Conservation (phyloP, 2,888 invertebrate genomes). For the Nemotelus nigrinus region DNA sequence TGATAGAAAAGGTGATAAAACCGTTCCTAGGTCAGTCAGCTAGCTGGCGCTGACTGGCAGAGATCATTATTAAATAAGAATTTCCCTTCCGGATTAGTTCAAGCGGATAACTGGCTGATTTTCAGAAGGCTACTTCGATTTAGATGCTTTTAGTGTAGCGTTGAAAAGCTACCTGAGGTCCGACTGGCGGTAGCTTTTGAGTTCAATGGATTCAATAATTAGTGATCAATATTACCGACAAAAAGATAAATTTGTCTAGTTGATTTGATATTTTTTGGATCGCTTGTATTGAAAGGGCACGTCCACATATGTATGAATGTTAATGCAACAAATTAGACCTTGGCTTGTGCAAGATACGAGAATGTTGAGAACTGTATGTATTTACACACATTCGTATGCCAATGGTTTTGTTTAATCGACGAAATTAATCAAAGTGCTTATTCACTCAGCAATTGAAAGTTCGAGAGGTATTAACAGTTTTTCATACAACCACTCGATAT, state of each 20-base stretch:
- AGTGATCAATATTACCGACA: too few species aligned
- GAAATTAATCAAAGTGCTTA: background rate
- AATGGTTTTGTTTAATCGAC: slow-evolving; percentile 12
- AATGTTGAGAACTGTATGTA: too few species aligned
- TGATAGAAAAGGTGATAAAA: background rate
- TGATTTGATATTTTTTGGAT: background rate
- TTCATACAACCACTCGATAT: background rate
- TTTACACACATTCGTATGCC: background rate
- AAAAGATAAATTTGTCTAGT: background rate
- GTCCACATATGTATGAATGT: too few species aligned
- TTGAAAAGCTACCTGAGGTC: too few species aligned
- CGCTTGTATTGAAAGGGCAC: background rate
- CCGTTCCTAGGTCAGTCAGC: background rate
- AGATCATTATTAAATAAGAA: background rate
- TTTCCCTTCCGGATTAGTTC: slow-evolving; percentile 29
- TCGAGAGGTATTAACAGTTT: slow-evolving; percentile 5
- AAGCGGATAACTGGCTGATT: slow-evolving; percentile 8
- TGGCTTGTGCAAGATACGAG: too few species aligned
- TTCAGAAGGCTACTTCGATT: slow-evolving; percentile 26
- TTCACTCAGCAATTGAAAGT: background rate
- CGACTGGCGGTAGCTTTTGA: too few species aligned
- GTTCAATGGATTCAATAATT: too few species aligned
- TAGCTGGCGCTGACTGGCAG: too few species aligned
- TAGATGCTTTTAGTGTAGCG: background rate
- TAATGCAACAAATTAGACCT: too few species aligned